Conservation (phyloP, 2,113 vertebrate genomes). For the Hymenochirus boettgeri region DNA sequence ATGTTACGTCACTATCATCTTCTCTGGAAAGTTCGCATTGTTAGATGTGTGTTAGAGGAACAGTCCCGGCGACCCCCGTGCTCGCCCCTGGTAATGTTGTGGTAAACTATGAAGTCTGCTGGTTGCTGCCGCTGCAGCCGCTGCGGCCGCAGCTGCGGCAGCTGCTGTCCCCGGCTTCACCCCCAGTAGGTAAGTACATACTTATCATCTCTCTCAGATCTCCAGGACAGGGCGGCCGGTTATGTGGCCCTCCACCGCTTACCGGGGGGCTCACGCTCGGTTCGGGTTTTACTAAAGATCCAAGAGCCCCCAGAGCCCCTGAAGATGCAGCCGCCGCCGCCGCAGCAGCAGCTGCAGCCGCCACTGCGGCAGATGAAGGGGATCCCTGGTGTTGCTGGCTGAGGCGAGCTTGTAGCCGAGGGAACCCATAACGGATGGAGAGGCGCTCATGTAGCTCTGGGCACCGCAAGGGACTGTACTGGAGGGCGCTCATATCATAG, state of each 20-base stretch:
- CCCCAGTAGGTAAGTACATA: slow-evolving; percentile 95
- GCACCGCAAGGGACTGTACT: slow-evolving; percentile 94
- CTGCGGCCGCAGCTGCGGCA: slow-evolving; percentile 40
- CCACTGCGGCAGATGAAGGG: slow-evolving; percentile 78
- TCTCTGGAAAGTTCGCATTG: not conserved
- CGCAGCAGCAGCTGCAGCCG: slow-evolving; percentile 60
- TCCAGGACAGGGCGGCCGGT: slow-evolving; percentile 90
- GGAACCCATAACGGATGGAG: slow-evolving; percentile 87
- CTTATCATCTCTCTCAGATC: slow-evolving; percentile 98
- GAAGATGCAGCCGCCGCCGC: slow-evolving; percentile 82
- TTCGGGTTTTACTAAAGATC: slow-evolving; percentile 91
- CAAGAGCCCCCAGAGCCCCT: slow-evolving; percentile 83
- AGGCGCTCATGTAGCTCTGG: slow-evolving; percentile 94
- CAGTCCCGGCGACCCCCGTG: slow-evolving; percentile 90
- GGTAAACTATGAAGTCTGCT: slow-evolving; percentile 90
- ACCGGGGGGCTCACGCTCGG: slow-evolving; percentile 87
- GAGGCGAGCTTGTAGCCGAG: slow-evolving; percentile 87
- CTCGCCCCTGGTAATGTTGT: slow-evolving; percentile 91
- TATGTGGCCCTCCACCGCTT: slow-evolving; percentile 66
- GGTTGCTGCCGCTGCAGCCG: slow-evolving; percentile 68
- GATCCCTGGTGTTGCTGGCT: slow-evolving; percentile 60
- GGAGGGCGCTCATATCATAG: slow-evolving; percentile 90
- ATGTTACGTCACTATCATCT: not conserved
- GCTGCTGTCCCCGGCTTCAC: slow-evolving; percentile 76
- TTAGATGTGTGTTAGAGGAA: slow-evolving; percentile 95